phyloP scores from a whole-genome alignment of 2,113 vertebrate genomes.

The Hyperopisus bebe region DNA sequence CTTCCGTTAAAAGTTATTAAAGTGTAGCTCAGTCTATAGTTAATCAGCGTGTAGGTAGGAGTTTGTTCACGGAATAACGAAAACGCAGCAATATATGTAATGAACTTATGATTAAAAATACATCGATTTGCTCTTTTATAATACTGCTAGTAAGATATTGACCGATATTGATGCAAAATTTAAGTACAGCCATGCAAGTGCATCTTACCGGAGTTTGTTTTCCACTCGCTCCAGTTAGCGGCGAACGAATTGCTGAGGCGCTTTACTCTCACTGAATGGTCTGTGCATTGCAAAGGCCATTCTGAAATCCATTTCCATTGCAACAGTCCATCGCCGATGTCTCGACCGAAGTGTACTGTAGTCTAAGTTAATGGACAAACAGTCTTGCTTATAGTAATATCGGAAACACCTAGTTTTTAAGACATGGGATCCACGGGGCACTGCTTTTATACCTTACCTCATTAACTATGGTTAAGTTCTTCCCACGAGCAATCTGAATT shows the following conservation, averaged over 20 bases:
- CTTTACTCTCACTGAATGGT: constrained; percentile 53
- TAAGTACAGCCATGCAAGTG: not conserved
- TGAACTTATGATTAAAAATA: not conserved
- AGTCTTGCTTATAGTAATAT: not conserved
- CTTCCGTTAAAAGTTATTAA: no score
- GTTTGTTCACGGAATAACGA: not conserved
- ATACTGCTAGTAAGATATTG: not conserved
- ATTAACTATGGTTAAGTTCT: constrained; percentile 25
- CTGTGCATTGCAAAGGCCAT: constrained; percentile 49
- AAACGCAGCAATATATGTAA: not conserved
- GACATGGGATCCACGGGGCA: not conserved
- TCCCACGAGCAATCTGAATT: constrained; percentile 43
- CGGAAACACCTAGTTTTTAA: not conserved
- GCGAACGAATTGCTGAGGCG: constrained; percentile 15
- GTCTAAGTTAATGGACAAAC: constrained; percentile 33
- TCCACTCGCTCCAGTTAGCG: constrained; percentile 49
- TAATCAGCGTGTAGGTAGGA: not conserved
- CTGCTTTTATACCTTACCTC: constrained; percentile 28
- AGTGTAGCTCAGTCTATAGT: not conserved
- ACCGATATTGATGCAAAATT: not conserved
- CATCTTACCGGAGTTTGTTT: constrained; percentile 40
- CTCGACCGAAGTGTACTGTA: constrained; percentile 18
- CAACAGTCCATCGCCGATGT: not conserved
- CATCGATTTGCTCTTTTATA: not conserved
- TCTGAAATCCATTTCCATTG: constrained; percentile 48